phyloP scores from a whole-genome alignment of 2,113 vertebrate genomes.

The Egretta garzetta region DNA sequence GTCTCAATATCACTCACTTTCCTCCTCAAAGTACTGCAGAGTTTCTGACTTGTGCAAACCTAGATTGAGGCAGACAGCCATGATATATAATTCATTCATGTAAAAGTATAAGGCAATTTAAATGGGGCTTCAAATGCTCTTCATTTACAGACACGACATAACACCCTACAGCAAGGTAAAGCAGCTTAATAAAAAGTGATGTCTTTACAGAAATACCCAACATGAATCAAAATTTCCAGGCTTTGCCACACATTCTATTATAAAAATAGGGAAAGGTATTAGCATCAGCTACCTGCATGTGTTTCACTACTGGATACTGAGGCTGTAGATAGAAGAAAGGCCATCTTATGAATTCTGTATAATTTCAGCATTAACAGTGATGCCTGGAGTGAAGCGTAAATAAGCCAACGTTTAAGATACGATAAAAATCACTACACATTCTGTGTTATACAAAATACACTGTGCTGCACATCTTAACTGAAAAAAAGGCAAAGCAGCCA shows the following conservation, averaged over 20 bases:
- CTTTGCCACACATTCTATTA: not conserved
- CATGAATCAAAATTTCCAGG: not conserved
- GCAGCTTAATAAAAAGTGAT: slow-evolving; percentile 44
- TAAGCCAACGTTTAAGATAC: not conserved
- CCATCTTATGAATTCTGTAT: not conserved
- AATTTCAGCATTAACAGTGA: not conserved
- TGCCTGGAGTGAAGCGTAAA: not conserved
- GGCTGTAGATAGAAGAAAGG: not conserved
- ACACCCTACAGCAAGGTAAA: slow-evolving; percentile 31
- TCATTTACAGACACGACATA: slow-evolving; percentile 41
- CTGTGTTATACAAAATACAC: not conserved
- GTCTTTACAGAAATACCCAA: not conserved
- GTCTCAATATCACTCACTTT: slow-evolving; percentile 86
- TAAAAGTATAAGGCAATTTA: slow-evolving; percentile 39
- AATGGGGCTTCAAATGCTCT: slow-evolving; percentile 36
- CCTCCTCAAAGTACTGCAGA: slow-evolving; percentile 83
- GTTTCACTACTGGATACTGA: not conserved
- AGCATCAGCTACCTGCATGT: not conserved
- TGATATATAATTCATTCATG: slow-evolving; percentile 6
- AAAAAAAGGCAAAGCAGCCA: not conserved
- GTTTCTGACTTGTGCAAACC: slow-evolving; percentile 85
- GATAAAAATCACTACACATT: not conserved
- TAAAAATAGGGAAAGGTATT: not conserved
- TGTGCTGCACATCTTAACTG: fast-evolving
- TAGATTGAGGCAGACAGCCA: slow-evolving; percentile 69